Evolutionary conservation across 2,888 invertebrate species (phyloP).

Genomic region (Frankliniella fusca): DNA sequence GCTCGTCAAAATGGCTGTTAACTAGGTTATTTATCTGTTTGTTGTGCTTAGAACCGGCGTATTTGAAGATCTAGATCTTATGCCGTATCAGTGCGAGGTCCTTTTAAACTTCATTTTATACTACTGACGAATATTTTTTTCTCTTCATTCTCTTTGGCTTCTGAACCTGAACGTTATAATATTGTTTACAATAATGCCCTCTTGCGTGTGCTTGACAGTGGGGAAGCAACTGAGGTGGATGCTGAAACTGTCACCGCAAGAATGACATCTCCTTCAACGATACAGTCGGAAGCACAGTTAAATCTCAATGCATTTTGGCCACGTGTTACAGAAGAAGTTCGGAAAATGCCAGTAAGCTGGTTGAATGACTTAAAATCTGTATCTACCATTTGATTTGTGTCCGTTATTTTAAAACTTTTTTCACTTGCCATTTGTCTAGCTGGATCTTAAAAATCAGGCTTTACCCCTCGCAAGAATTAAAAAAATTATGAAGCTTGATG

Average conservation of each 20-base stretch:
- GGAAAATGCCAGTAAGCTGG: conserved; percentile 64
- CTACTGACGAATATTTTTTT: neutral
- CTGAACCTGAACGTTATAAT: neutral
- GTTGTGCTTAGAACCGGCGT: neutral
- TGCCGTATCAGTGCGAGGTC: neutral
- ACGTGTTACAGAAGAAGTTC: conserved; percentile 74
- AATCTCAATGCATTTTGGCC: conserved; percentile 78
- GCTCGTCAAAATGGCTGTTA: conserved; percentile 6
- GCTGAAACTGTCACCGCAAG: neutral
- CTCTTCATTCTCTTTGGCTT: neutral
- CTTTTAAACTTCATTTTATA: neutral
- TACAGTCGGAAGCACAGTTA: conserved; percentile 59
- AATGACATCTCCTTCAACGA: neutral
- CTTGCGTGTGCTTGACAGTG: neutral
- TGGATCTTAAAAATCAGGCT: conserved; percentile 86
- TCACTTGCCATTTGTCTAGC: conserved; percentile 50
- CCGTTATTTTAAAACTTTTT: neutral
- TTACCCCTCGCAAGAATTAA: conserved; percentile 95
- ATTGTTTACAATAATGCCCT: neutral
- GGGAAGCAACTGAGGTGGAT: conserved; percentile 2
- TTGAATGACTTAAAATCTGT: neutral
- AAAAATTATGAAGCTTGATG: conserved; percentile 99
- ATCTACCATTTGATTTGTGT: conserved; percentile 1
- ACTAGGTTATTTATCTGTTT: neutral
- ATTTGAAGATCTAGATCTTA: neutral